phyloP scores from a whole-genome alignment of 2,113 vertebrate species.

The Microtus pennsylvanicus region DNA sequence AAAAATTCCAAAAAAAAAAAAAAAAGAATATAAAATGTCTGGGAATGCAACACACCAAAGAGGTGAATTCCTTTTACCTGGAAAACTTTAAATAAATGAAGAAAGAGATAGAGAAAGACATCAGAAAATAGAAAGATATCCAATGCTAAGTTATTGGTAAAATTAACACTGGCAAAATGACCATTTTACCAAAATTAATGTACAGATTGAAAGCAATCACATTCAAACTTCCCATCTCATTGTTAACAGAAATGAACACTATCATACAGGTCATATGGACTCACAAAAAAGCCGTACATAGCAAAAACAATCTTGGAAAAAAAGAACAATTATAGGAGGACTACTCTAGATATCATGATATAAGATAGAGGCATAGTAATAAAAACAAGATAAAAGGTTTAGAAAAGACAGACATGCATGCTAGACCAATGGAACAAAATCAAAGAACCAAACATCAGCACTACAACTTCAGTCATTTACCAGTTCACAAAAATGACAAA shows the following conservation, averaged over 20 bases:
- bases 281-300: neutral
- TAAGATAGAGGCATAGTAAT: neutral
- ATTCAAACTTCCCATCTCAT: neutral
- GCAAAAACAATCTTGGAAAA: neutral
- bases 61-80: neutral
- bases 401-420: neutral
- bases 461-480: neutral
- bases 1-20: too few species aligned
- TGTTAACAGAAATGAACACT: neutral
- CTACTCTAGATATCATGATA: neutral
- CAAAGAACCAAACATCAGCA: neutral
- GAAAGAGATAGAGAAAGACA: neutral
- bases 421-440: neutral
- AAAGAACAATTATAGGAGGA: neutral
- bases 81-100: neutral
- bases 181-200: neutral
- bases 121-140: neutral
- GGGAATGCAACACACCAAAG: neutral
- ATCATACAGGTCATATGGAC: neutral
- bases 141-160: neutral
- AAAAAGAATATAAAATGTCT: neutral
- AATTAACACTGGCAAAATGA: neutral
- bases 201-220: neutral
- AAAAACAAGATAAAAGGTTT: neutral
- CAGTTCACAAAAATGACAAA: neutral